Conservation (phyloP, 2,797 vertebrate species). For the Xiphorhynchus erythropygius region DNA sequence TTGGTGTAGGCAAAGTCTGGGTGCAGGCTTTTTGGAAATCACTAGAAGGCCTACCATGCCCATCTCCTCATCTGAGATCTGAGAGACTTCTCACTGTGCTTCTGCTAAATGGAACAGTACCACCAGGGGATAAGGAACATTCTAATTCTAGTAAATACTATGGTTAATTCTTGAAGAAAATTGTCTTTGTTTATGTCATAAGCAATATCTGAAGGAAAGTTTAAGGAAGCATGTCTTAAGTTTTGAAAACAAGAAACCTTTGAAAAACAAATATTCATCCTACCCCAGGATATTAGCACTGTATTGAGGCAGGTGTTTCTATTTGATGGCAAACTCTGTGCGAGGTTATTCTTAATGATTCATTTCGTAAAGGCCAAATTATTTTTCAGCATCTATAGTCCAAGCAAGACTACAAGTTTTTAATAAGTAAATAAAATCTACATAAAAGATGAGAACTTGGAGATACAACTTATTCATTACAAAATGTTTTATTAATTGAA, state of each 20-base stretch:
- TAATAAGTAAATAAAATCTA: conserved; percentile 29
- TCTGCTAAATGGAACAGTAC: neutral
- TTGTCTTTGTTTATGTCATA: neutral
- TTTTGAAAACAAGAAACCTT: neutral
- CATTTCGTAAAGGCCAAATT: neutral
- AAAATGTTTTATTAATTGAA: conserved; percentile 42
- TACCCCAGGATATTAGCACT: neutral
- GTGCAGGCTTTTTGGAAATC: neutral
- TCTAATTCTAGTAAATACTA: neutral
- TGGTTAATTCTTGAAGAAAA: neutral
- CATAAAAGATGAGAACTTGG: neutral
- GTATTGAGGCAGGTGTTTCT: neutral
- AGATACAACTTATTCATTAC: neutral
- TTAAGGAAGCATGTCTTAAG: neutral
- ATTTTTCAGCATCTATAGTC: neutral
- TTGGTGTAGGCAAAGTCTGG: neutral
- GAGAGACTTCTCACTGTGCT: neutral
- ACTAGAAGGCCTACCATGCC: neutral
- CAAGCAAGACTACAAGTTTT: neutral
- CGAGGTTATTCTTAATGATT: neutral
- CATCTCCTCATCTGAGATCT: neutral
- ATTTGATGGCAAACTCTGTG: neutral
- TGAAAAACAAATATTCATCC: neutral
- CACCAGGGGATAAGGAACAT: neutral
- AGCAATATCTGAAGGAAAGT: neutral